Percentiles rank a stretch among this genome's conserved stretches.
phyloP scores from a whole-genome alignment of 1,140 invertebrate species.

The Drosophila suzukii region DNA sequence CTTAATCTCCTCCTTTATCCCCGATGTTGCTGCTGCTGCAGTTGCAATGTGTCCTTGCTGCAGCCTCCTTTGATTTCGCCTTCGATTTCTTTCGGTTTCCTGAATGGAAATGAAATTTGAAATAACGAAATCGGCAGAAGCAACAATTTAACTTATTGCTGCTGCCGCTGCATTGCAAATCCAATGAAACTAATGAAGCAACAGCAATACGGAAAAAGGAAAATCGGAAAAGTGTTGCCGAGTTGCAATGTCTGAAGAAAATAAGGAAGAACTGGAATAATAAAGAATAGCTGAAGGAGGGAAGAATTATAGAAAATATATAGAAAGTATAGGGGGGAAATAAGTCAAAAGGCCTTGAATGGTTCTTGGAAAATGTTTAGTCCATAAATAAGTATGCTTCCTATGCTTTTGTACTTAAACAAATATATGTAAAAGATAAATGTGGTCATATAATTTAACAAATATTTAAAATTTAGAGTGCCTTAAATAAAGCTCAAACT shows the following conservation, averaged over 20 bases:
- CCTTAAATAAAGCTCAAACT: too few species aligned
- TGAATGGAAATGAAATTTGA: conserved; percentile 68
- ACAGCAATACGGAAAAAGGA: conserved; percentile 1
- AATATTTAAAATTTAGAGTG: too few species aligned
- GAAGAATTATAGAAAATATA: too few species aligned
- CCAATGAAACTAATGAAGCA: conserved; percentile 39
- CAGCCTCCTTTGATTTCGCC: conserved; percentile 6
- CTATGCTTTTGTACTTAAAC: too few species aligned
- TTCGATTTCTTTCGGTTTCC: conserved; percentile 25
- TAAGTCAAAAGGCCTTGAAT: background rate
- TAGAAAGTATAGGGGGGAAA: background rate
- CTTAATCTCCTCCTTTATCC: background rate
- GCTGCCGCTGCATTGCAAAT: conserved; percentile 5
- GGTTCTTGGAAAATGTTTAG: background rate
- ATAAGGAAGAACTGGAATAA: background rate
- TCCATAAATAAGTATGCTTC: background rate
- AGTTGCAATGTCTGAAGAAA: background rate
- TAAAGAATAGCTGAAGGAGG: background rate
- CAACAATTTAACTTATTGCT: conserved; percentile 13
- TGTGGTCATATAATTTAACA: too few species aligned
- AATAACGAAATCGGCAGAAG: conserved; percentile 36
- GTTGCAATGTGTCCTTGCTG: background rate
- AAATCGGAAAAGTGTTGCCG: conserved; percentile 4
- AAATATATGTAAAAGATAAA: too few species aligned
- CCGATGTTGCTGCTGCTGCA: background rate